These are phyloP conservation scores for Cichladusa arquata DNA, from an alignment of 2,113 vertebrate genomes.

Conservation along the genomic window DNA sequence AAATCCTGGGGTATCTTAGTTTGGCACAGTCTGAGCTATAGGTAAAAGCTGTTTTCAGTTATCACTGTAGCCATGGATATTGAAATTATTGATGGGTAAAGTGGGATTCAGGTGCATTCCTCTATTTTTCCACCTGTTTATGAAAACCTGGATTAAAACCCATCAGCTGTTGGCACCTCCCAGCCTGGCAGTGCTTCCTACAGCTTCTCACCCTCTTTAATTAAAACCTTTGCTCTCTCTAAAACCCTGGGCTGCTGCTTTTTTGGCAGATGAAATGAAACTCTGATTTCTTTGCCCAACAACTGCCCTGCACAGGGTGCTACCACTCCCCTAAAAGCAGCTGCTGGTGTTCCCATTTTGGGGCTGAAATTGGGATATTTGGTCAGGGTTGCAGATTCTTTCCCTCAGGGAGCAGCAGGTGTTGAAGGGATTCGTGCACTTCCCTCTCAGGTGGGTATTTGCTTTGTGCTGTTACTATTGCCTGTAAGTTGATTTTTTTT, in stretches of 20 bases:
- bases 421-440: not conserved
- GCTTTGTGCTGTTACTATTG: not conserved
- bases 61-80: not conserved
- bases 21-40: not conserved
- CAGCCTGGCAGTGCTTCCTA: not conserved
- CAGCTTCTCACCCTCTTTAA: not conserved
- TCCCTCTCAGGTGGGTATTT: not conserved
- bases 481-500: not conserved
- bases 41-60: not conserved
- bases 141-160: not conserved
- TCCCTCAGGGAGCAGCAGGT: not conserved
- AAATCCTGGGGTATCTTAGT: not conserved
- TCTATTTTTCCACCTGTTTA: not conserved
- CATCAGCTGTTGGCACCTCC: not conserved
- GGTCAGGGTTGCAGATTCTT: not conserved
- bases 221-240: not conserved
- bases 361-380: not conserved
- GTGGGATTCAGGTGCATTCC: not conserved
- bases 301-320: not conserved
- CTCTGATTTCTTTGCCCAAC: fast-evolving
- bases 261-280: not conserved
- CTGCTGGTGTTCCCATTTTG: not conserved
- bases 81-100: not conserved
- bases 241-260: not conserved
- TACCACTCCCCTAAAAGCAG: not conserved